A percentile compares a stretch with the other conserved stretches of the same genome.
Evolutionary conservation across 2,113 vertebrate genomes (phyloP).

Genomic region (Lonchura striata): DNA sequence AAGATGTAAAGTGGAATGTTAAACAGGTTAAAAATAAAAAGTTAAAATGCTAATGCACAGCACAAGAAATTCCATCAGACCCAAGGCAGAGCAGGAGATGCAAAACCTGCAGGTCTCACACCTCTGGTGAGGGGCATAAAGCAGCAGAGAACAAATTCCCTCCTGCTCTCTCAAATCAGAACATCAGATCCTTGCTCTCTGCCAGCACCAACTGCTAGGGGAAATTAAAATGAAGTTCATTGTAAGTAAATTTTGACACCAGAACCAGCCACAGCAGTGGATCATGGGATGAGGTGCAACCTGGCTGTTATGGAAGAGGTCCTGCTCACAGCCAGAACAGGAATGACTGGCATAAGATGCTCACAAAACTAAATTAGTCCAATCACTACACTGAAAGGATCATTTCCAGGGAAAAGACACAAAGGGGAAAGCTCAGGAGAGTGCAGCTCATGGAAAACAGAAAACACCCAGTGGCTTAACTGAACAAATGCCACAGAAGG

Average conservation of each 20-base stretch:
- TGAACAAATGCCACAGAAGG: background rate
- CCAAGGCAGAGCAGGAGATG: background rate
- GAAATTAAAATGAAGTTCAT: background rate
- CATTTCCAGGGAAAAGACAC: background rate
- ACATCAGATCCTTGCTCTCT: background rate
- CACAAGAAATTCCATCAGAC: background rate
- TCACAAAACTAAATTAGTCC: background rate
- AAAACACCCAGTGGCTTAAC: background rate
- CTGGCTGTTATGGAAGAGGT: background rate
- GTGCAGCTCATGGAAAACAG: background rate
- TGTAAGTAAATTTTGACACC: background rate
- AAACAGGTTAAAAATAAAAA: background rate
- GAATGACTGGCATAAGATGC: background rate
- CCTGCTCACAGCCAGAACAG: background rate
- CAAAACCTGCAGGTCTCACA: background rate
- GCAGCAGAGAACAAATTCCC: background rate
- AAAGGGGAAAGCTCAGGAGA: background rate
- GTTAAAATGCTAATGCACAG: background rate
- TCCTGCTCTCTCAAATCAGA: background rate
- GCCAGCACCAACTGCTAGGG: background rate
- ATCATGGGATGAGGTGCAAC: background rate
- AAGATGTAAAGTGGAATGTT: background rate
- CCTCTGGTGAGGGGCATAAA: rapidly evolving
- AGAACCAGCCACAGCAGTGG: background rate
- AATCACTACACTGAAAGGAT: background rate